Percentiles rank a stretch among this genome's conserved stretches.
phyloP scores from a whole-genome alignment of 37 sponge, comb jelly and placozoan species.

The Oopsacas minuta region DNA sequence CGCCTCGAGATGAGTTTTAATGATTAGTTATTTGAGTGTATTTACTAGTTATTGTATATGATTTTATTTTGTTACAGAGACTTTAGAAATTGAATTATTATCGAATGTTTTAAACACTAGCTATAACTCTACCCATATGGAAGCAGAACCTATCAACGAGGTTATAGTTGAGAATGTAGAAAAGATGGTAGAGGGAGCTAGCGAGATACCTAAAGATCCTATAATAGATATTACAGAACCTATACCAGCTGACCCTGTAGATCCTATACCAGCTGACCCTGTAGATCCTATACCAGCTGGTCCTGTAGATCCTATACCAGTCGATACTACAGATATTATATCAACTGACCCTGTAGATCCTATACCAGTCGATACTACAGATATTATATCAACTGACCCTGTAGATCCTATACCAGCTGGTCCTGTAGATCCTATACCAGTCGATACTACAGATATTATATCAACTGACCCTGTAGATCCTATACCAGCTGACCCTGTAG shows the following conservation, averaged over 20 bases:
- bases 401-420: background rate
- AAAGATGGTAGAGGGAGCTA: background rate
- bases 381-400: too few relatives aligned
- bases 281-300: background rate
- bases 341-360: background rate
- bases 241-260: background rate
- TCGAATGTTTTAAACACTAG: background rate
- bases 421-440: background rate
- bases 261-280: background rate
- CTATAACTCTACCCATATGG: background rate
- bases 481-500: background rate
- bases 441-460: background rate
- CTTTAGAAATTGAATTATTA: background rate
- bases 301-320: background rate
- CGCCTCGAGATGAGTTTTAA: background rate
- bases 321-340: background rate
- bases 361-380: too few relatives aligned
- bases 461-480: too few relatives aligned
- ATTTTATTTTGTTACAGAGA: background rate
- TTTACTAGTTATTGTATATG: background rate
- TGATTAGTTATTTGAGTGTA: background rate
- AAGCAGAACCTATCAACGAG: background rate
- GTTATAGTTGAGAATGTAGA: background rate
- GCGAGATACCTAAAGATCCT: background rate
- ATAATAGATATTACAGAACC: background rate